Base-by-base conservation (phyloP, 2,113 vertebrate species). In the Elachura formosa region DNA sequence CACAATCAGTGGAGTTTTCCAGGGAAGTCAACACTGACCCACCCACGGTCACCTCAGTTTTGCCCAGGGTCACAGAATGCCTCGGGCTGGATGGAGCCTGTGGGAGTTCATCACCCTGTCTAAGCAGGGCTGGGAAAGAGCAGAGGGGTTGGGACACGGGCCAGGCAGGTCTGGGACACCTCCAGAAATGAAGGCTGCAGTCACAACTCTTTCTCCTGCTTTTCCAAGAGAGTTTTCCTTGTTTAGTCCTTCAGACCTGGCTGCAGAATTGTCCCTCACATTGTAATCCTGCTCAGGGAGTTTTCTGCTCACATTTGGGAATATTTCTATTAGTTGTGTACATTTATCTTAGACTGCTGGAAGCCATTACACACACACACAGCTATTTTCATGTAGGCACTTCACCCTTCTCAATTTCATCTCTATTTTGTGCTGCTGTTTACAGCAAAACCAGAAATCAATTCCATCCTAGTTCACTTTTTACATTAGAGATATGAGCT, bases 191-290 rank as follows among this genome's bases (percentile, higher is more conserved):
- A 2, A 31, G 4, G 22, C 33, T 69, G 52, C 29, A 29, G 12
- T 14, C 28, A 46, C 34, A 31, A 1, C 23, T 15, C 8, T 14
- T n/a, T 9, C 4, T 40, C 10, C 41, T 46, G n/a, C 16, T 74
- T 36, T 66, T 71, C 33, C 26, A 48, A 51, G 15, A 21, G 11
- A 78, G 1, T 7, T 81, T 52, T 8, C 36, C 34, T 12, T 3
- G 0, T 41, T 64, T 38, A 14, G 5, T 31, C 23, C 36, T 14
- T 26, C 36, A 63, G 20, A 18, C 2, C 0, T 1, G 3, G 21
- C 40, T 41, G n/a, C 40, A 68, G 16, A 24, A 16, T 40, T 16
- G 4, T 5, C 25, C 31, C 6, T 38, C 36, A 0, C 2, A 11
- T 14, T 69, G 10, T 12, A 56, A 40, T 11, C 38, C 38, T 36